phyloP scores from a whole-genome alignment of 1,140 invertebrate genomes.

The Dendrolimus kikuchii region DNA sequence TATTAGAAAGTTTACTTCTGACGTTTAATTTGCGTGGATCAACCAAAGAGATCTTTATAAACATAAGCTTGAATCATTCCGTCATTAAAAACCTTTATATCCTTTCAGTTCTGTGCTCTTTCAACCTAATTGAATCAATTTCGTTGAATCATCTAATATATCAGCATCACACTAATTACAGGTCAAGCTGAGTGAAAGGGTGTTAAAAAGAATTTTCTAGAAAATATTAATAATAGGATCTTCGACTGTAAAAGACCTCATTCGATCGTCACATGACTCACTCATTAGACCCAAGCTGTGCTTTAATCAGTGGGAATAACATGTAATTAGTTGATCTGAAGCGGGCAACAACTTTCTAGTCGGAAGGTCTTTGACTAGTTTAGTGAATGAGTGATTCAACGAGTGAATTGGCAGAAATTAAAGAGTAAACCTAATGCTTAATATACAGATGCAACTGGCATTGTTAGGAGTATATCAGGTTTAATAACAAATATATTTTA shows the following conservation, averaged over 20 bases:
- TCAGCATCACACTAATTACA: no score
- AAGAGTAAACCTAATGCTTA: neutral
- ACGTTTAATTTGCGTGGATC: no score
- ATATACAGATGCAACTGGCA: no score
- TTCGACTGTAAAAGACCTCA: neutral
- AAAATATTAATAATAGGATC: no score
- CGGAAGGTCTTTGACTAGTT: constrained; percentile 40
- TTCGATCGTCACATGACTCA: constrained; percentile 42
- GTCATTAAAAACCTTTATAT: no score
- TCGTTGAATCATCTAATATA: neutral
- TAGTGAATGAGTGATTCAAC: constrained; percentile 17
- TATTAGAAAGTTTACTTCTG: no score
- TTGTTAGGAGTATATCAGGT: no score
- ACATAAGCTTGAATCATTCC: no score
- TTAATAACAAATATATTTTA: no score
- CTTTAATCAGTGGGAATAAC: constrained; percentile 68
- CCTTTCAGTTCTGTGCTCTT: no score
- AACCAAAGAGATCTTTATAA: no score
- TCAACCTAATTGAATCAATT: neutral
- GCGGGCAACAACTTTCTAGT: constrained; percentile 33
- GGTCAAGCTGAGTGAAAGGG: no score
- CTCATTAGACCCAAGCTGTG: constrained; percentile 68
- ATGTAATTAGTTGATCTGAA: constrained; percentile 61
- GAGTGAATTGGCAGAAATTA: constrained; percentile 4
- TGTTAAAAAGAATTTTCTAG: neutral